Conservation (phyloP, 2,797 vertebrate species). For the Halcyon smyrnensis region DNA sequence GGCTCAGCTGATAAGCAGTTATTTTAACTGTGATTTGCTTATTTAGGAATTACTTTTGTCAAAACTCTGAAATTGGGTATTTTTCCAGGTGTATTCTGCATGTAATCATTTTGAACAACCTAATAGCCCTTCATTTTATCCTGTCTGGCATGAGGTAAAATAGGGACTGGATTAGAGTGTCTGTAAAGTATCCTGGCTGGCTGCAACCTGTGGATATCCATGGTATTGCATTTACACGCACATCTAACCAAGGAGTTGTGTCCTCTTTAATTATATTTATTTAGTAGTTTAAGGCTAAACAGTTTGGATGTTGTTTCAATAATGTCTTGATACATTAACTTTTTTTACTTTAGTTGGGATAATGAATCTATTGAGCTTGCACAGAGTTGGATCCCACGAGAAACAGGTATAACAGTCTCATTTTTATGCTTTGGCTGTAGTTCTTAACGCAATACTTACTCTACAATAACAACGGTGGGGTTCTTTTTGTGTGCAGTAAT, state of each 20-base stretch:
- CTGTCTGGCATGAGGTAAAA: neutral
- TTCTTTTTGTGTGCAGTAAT: conserved; percentile 82
- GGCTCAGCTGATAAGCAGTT: neutral
- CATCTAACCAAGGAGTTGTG: neutral
- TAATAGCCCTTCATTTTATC: neutral
- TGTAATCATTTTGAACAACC: neutral
- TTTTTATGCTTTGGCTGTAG: neutral
- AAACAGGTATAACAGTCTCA: conserved; percentile 85
- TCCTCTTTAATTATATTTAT: neutral
- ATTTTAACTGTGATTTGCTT: neutral
- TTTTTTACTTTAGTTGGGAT: conserved; percentile 88
- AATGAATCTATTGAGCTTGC: conserved; percentile 90
- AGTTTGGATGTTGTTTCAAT: neutral
- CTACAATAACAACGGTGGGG: neutral
- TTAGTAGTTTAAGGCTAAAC: neutral
- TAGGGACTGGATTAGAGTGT: neutral
- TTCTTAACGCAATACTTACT: neutral
- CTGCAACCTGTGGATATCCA: neutral
- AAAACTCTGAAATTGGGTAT: neutral
- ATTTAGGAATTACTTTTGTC: neutral
- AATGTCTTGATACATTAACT: neutral
- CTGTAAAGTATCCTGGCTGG: neutral
- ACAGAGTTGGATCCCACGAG: conserved; percentile 87
- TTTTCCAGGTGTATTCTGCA: neutral
- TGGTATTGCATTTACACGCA: neutral